These are phyloP conservation scores for Tadarida brasiliensis DNA, from an alignment of 2,797 vertebrate species.

Conservation along the genomic window DNA sequence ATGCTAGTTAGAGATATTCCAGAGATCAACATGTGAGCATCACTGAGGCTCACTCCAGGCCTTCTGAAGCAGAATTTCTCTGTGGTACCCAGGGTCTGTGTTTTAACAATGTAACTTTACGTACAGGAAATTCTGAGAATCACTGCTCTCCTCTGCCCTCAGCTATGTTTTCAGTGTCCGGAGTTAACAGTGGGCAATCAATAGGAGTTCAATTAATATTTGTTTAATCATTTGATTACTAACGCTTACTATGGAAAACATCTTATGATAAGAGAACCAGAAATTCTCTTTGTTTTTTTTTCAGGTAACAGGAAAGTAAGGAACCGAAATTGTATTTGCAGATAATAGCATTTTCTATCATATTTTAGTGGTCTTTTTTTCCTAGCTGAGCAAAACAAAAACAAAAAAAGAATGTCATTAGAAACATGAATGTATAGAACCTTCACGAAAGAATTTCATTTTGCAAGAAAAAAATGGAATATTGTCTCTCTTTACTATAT, in stretches of 20 bases:
- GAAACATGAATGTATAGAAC: background rate
- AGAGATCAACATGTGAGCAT: background rate
- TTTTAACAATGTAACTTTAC: background rate
- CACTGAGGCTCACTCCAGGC: accelerated
- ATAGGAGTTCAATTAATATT: background rate
- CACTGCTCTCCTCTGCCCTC: background rate
- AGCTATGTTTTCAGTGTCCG: background rate
- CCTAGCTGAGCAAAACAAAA: background rate
- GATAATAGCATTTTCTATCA: background rate
- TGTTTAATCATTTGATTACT: background rate
- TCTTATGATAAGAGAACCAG: background rate
- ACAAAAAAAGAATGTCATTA: background rate
- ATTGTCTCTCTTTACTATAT: background rate
- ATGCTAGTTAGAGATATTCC: accelerated
- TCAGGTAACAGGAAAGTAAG: background rate
- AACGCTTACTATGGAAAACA: background rate
- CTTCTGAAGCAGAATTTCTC: background rate
- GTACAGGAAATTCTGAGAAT: background rate
- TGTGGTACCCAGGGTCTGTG: background rate
- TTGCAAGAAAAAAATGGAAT: background rate
- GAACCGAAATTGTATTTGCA: background rate
- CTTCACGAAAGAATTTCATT: background rate
- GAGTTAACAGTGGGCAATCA: background rate
- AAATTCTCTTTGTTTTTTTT: background rate
- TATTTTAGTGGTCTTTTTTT: background rate